Evolutionary conservation across 2,113 vertebrate species (phyloP), one percentile per base, ranked within the genome.

Genomic region (Gallinago paraguaiae): DNA sequence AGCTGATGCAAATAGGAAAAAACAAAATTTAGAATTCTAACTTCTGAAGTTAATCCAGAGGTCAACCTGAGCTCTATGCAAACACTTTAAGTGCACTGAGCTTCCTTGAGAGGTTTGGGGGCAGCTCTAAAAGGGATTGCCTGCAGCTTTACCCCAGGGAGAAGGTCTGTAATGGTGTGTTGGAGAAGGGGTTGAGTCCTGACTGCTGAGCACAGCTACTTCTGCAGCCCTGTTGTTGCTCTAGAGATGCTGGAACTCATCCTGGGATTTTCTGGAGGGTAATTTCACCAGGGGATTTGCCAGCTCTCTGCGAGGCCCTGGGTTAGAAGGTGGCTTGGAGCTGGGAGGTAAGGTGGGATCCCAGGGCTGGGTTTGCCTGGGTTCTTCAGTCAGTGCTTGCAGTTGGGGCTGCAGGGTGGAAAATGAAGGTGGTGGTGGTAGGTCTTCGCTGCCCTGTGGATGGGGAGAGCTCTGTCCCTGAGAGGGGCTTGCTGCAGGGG

Each of bases 361-460:
- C 18, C 19, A 2, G 41, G 6, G 0, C 4, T 5, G 45, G 10
- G 13, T 35, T 60, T 46, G 61, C 22, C 22, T 6, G 0, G 31
- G 4, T 6, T 41, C 35, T 4, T 0, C 46, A 17, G 24, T 7
- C 12, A 0, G 1, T 3, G 53, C 31, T n/a, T 53, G 37, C 25
- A 7, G 45, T 8, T 45, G 31, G 24, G 1, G 24, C 24, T 25
- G 27, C 13, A 6, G 8, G 9, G 10, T 43, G 41, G 41, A 39
- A 39, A 3, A 24, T 20, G 30, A 23, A 23, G 18, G 8, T 2
- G 11, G 8, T 2, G 7, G 6, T 37, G 10, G 27, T 7, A 12
- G 7, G 27, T 48, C 9, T 50, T 33, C 2, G 9, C 53, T 27
- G 18, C 37, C 17, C 20, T 3, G 0, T 30, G 2, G 41, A 15